These are phyloP conservation scores for Xyliphius kryptos DNA, from an alignment of 2,113 vertebrate species.

Conservation along the genomic window DNA sequence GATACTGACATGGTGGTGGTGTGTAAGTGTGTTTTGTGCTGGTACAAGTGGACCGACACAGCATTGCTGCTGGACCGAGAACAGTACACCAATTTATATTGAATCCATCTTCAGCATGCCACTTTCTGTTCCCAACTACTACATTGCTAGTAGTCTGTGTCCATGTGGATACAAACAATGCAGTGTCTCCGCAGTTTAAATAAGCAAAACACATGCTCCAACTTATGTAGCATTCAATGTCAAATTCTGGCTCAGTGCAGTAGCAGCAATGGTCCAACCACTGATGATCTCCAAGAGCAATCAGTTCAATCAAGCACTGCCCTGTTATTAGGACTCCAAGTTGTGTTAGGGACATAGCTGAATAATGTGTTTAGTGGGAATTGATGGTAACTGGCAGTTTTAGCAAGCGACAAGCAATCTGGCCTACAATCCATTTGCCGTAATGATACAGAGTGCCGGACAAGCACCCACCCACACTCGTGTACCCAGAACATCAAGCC, in stretches of 20 bases:
- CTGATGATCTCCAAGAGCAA: conserved; percentile 53
- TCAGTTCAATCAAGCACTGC: conserved; percentile 51
- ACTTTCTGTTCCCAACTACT: no score
- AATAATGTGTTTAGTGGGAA: conserved; percentile 55
- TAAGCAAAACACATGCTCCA: no score
- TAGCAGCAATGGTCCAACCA: conserved; percentile 33
- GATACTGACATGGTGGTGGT: no score
- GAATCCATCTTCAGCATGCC: no score
- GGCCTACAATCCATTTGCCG: conserved; percentile 61
- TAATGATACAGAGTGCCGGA: conserved; percentile 56
- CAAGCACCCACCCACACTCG: conserved; percentile 2
- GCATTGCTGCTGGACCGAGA: no score
- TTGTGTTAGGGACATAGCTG: conserved; percentile 45
- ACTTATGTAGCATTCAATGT: background rate
- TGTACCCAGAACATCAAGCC: conserved; percentile 44
- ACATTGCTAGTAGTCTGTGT: no score
- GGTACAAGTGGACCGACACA: no score
- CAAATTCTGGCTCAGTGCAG: conserved; percentile 13
- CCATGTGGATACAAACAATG: no score
- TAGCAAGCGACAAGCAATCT: conserved; percentile 59
- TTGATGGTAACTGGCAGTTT: conserved; percentile 59
- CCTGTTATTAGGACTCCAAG: conserved; percentile 58
- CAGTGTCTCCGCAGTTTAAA: no score
- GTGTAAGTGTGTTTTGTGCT: no score
- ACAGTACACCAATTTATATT: no score